Percentiles rank a stretch among this genome's conserved stretches.
These are phyloP conservation scores for Megalops atlanticus DNA, from an alignment of 2,113 vertebrate genomes.

Conservation along the genomic window DNA sequence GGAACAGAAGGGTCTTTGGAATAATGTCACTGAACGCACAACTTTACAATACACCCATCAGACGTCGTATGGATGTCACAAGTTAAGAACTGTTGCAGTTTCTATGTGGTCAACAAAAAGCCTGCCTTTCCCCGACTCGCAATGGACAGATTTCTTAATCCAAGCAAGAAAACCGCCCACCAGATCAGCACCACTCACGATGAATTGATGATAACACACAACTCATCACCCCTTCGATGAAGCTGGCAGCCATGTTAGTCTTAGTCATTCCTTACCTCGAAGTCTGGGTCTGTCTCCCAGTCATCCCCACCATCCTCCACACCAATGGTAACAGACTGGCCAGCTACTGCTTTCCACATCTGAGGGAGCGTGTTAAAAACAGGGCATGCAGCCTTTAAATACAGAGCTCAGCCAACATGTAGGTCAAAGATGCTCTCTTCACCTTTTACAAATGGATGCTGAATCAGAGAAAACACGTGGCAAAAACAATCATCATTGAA, in stretches of 20 bases:
- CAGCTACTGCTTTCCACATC: slow-evolving; percentile 95
- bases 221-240: neutral
- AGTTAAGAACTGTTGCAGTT: too few species aligned
- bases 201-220: neutral
- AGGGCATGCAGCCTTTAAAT: too few species aligned
- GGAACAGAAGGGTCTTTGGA: neutral
- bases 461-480: too few species aligned
- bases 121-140: neutral
- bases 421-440: too few species aligned
- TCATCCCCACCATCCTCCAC: slow-evolving; percentile 81
- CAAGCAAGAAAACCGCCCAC: neutral
- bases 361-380: slow-evolving; percentile 48
- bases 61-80: too few species aligned
- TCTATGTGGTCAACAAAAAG: too few species aligned
- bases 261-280: slow-evolving; percentile 76
- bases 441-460: too few species aligned
- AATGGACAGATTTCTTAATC: neutral
- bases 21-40: neutral
- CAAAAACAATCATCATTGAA: too few species aligned
- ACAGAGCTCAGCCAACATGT: too few species aligned
- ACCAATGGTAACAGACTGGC: slow-evolving; percentile 72
- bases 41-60: neutral
- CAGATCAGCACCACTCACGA: neutral
- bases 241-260: neutral
- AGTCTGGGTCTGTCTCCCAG: slow-evolving; percentile 98